Base-by-base conservation (phyloP, 2,888 invertebrate species). In the Drosophila barbarae region DNA sequence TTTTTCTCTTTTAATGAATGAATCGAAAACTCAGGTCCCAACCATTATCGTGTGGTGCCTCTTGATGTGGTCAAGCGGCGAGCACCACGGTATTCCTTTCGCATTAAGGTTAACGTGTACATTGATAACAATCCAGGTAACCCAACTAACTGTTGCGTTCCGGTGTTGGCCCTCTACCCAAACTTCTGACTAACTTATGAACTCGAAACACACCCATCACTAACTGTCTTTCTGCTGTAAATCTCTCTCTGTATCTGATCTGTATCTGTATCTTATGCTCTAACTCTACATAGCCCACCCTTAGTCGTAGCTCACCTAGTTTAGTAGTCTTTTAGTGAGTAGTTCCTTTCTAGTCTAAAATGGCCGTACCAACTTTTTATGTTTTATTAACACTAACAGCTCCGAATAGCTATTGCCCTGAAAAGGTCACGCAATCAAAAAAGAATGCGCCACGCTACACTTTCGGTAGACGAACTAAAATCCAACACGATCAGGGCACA, bases 1-100 rank as follows among this genome's bases (percentile, higher is more conserved):
- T 69, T 77, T 73, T 72, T 85, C 68, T 83, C 63, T 72, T 74
- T 70, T 55, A 50, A 56, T 52, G 63, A 69, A 64, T 56, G 66
- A 67, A 42, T 41, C 28, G 44, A 56, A 28, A 28, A 30, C 56
- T 53, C 26, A 89, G 89, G 88, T 76, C 86, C 89, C 67, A 88
- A 87, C 73, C 85, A 87, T 75, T 90, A 90, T 83, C 91, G 91
- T 90, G 90, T 91, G 74, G 93, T 93, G 78, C 92, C 92, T 82
- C 90, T 92, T 54, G 92, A 93, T 86, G 88, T 89, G 39, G 74
- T 84, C 69, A 88, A 85, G 84, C 92, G 81, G 68, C 86, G 87
- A 57, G 87, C 89, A 64, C 89, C 89, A 66, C 87, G 87, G 64
- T 89, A 89, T 74, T 84, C 88, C 63, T 89, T 89, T 86, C 89